Evolutionary conservation across 2,888 invertebrate species (phyloP).

Genomic region (Abscondita cerata): DNA sequence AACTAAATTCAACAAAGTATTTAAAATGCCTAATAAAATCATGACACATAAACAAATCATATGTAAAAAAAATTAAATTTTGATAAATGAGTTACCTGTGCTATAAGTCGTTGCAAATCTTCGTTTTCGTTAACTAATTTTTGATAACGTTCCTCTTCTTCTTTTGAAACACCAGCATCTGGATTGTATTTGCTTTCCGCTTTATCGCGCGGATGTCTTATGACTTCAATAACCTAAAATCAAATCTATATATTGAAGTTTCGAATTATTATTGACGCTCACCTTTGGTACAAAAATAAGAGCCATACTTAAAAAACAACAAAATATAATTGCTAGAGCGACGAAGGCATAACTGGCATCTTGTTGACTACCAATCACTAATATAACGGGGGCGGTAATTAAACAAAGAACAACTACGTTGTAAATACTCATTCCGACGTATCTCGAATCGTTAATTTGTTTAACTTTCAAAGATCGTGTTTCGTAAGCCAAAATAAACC

Average conservation of each 20-base stretch:
- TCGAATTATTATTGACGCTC: slow-evolving; percentile 42
- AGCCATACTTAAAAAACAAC: slow-evolving; percentile 98
- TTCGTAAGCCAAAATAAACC: slow-evolving; percentile 98
- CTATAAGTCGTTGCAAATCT: slow-evolving; percentile 93
- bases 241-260: background rate
- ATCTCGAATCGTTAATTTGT: slow-evolving; percentile 97
- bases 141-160: slow-evolving; percentile 94
- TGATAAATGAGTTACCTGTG: slow-evolving; percentile 84
- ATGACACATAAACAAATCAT: no score
- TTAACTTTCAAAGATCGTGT: slow-evolving; percentile 96
- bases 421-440: slow-evolving; percentile 99
- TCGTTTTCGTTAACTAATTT: slow-evolving; percentile 94
- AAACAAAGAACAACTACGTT: slow-evolving; percentile 97
- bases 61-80: no score
- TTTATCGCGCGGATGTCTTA: slow-evolving; percentile 87
- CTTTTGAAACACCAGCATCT: slow-evolving; percentile 81
- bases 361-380: slow-evolving; percentile 97
- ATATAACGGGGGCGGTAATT: slow-evolving; percentile 96
- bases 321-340: slow-evolving; percentile 94
- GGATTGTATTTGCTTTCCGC: slow-evolving; percentile 88
- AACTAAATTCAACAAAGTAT: no score
- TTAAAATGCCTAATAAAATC: no score
- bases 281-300: slow-evolving; percentile 98
- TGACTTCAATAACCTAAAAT: slow-evolving; percentile 83
- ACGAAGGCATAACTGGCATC: slow-evolving; percentile 98